phyloP scores from a whole-genome alignment of 2,888 invertebrate species.

The Macrostomum cliftonense region DNA sequence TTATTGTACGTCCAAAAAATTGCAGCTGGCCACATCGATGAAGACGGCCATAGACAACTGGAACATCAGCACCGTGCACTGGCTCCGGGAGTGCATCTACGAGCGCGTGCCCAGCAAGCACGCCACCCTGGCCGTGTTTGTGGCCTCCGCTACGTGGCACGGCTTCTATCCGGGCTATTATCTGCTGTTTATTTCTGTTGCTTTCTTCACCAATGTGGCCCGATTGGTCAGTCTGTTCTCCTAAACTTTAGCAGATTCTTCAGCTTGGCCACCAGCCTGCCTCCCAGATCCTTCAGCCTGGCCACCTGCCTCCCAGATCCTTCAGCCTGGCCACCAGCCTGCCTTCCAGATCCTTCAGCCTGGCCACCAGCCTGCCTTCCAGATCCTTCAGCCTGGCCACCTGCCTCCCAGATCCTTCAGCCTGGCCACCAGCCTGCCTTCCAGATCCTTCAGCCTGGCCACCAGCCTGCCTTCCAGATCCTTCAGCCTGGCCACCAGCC shows the following conservation, averaged over 20 bases:
- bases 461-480: neutral
- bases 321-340: neutral
- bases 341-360: neutral
- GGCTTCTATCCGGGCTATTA: conserved; percentile 51
- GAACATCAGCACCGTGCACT: conserved; percentile 82
- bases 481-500: neutral
- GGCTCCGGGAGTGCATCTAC: conserved; percentile 77
- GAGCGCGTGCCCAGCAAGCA: conserved; percentile 52
- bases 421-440: neutral
- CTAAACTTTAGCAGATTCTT: neutral
- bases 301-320: neutral
- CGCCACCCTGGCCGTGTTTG: conserved; percentile 40
- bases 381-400: neutral
- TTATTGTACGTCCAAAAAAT: too few species aligned
- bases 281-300: neutral
- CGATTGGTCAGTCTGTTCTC: conserved; percentile 46
- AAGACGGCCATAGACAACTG: conserved; percentile 69
- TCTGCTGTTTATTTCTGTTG: conserved; percentile 72
- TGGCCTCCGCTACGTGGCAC: conserved; percentile 68
- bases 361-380: neutral
- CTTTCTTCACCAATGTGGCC: conserved; percentile 68
- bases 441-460: neutral
- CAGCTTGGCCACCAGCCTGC: neutral
- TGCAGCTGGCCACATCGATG: conserved; percentile 35
- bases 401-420: neutral